A percentile compares a stretch with the other conserved stretches of the same genome.
phyloP scores from a whole-genome alignment of 2,888 invertebrate genomes.

The Apodemia zela region DNA sequence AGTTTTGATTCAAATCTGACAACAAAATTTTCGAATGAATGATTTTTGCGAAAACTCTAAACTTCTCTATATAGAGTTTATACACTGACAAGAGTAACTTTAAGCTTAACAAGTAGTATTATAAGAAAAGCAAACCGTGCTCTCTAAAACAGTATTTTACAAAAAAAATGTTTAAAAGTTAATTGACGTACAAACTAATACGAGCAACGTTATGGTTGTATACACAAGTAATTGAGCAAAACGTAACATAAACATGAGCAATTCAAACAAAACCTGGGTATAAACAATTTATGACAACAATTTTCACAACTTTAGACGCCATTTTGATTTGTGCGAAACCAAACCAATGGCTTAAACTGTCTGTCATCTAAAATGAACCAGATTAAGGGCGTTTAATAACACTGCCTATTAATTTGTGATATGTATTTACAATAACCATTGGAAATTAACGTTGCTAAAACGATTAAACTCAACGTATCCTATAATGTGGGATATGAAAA shows the following conservation, averaged over 20 bases:
- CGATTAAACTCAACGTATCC: constrained; percentile 39
- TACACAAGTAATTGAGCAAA: constrained; percentile 74
- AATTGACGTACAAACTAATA: constrained; percentile 53
- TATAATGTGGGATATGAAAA: constrained; percentile 26
- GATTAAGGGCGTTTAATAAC: constrained; percentile 38
- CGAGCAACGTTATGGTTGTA: constrained; percentile 53
- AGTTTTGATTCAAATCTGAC: constrained; percentile 47
- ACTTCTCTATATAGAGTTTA: constrained; percentile 1
- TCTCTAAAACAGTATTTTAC: constrained; percentile 66
- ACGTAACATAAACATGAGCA: constrained; percentile 77
- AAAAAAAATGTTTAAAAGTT: constrained; percentile 50
- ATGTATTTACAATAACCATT: constrained; percentile 71
- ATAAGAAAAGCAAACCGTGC: constrained; percentile 78
- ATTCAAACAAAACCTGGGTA: constrained; percentile 45
- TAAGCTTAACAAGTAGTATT: constrained; percentile 61
- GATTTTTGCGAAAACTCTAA: constrained; percentile 15
- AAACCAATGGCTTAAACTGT: constrained; percentile 1
- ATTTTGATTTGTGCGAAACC: constrained; percentile 1
- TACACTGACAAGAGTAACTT: constrained; percentile 42
- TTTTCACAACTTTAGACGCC: constrained; percentile 2
- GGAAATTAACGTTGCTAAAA: constrained; percentile 36
- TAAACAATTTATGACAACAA: constrained; percentile 8
- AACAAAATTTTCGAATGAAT: constrained; percentile 44
- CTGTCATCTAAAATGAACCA: constrained; percentile 23
- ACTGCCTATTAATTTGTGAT: constrained; percentile 63